Conservation (phyloP, 2,113 vertebrate species). For the Meleagris gallopavo region DNA sequence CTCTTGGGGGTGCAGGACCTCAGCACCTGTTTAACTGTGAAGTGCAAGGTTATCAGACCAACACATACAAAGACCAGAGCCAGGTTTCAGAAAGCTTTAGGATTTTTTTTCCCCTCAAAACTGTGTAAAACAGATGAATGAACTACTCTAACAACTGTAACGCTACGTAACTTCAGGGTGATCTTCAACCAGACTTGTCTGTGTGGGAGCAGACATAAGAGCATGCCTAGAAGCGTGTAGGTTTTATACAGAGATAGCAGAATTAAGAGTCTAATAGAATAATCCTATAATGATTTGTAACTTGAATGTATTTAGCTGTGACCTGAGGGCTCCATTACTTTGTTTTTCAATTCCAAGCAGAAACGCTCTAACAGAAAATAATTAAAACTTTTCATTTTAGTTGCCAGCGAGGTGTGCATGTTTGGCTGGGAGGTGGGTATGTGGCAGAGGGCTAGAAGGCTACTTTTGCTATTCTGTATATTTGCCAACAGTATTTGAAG, state of each 20-base stretch:
- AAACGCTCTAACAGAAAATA: not conserved
- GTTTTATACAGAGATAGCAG: not conserved
- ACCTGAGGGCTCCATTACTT: not conserved
- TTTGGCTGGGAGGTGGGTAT: not conserved
- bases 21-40: not conserved
- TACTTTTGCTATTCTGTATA: slow-evolving; percentile 2
- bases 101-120: not conserved
- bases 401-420: not conserved
- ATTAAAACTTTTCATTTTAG: not conserved
- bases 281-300: not conserved
- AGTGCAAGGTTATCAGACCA: not conserved
- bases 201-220: not conserved
- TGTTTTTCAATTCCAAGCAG: not conserved
- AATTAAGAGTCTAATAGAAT: not conserved
- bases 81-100: not conserved
- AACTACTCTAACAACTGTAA: not conserved
- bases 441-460: slow-evolving; percentile 34
- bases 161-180: not conserved
- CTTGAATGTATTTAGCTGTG: not conserved
- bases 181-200: not conserved
- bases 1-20: not conserved
- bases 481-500: slow-evolving; percentile 27
- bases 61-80: not conserved
- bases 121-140: not conserved
- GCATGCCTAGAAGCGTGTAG: not conserved